These are phyloP conservation scores for Ceramica pisi DNA, from an alignment of 2,888 invertebrate species.

Conservation along the genomic window DNA sequence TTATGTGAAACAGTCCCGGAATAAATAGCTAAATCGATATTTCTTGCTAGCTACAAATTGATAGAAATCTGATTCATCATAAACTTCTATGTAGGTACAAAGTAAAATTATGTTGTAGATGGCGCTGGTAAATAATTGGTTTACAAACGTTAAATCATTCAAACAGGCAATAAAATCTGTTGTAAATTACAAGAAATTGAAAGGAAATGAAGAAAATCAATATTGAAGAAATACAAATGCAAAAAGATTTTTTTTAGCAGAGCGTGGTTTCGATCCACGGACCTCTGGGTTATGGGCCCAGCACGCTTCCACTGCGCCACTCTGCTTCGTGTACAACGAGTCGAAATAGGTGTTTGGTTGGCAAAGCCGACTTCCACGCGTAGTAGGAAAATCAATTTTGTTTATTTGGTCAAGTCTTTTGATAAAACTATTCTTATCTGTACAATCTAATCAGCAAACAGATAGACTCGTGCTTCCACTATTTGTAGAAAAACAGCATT, in stretches of 20 bases:
- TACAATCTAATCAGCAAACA: neutral
- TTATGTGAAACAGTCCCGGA: neutral
- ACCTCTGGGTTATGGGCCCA: conserved; percentile 97
- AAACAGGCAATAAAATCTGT: neutral
- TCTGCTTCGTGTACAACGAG: conserved; percentile 78
- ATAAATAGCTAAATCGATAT: neutral
- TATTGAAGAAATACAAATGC: conserved; percentile 30
- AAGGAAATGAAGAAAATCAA: conserved; percentile 10
- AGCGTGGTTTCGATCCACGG: conserved; percentile 97
- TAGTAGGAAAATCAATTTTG: neutral
- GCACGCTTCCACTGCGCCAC: conserved; percentile 96
- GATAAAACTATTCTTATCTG: neutral
- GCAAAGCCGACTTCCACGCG: neutral
- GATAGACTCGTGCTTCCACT: neutral
- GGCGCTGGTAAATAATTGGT: neutral
- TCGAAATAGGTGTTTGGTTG: conserved; percentile 68
- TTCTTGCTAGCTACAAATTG: neutral
- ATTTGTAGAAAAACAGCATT: neutral
- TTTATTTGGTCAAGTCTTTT: neutral
- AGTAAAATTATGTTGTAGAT: conserved; percentile 10
- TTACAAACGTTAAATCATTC: neutral
- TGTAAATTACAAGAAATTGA: neutral
- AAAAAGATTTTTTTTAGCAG: conserved; percentile 90
- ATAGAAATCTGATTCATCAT: conserved; percentile 3
- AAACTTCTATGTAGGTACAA: neutral